Conservation (phyloP, 1,140 invertebrate genomes). For the Diachasma alloeum region DNA sequence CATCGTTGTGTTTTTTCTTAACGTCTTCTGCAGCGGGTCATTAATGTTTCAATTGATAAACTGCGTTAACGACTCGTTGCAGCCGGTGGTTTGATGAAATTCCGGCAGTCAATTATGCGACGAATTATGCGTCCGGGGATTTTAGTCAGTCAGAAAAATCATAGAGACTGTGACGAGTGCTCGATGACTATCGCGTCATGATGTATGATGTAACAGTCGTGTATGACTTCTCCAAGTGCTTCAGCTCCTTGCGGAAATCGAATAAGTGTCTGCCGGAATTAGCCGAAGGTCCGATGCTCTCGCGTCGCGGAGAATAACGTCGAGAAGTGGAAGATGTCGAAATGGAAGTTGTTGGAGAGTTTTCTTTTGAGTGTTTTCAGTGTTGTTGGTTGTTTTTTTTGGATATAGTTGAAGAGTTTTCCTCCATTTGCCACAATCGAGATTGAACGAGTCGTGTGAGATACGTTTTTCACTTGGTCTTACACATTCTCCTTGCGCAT, state of each 20-base stretch:
- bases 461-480: not conserved
- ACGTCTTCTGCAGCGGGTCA: not conserved
- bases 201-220: too few relatives aligned
- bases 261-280: not conserved
- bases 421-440: not conserved
- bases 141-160: not conserved
- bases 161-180: too few relatives aligned
- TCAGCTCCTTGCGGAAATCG: too few relatives aligned
- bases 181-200: too few relatives aligned
- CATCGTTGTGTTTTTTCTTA: not conserved
- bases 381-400: constrained; percentile 6
- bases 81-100: not conserved
- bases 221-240: too few relatives aligned
- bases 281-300: not conserved
- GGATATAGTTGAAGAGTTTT: not conserved
- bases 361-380: constrained; percentile 2
- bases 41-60: not conserved
- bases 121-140: not conserved
- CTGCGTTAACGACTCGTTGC: not conserved
- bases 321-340: constrained; percentile 19
- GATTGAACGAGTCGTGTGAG: not conserved
- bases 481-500: not conserved
- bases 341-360: constrained; percentile 22
- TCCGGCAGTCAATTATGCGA: not conserved
- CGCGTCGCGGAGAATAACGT: constrained; percentile 24